These are phyloP conservation scores for Neomorphus geoffroyi DNA, from an alignment of 2,797 vertebrate genomes.

Conservation along the genomic window DNA sequence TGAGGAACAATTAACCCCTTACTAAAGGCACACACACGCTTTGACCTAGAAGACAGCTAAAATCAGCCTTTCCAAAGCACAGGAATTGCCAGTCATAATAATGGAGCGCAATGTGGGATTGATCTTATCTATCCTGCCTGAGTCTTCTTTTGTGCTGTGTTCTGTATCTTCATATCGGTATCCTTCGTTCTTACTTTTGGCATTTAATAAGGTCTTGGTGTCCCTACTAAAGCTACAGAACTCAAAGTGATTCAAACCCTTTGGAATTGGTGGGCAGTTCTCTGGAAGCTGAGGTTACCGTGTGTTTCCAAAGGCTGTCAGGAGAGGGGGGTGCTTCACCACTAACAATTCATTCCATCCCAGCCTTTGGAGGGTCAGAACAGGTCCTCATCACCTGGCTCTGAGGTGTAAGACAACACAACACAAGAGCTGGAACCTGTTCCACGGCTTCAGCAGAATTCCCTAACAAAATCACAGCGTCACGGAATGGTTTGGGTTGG, in stretches of 20 bases:
- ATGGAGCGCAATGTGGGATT: background rate
- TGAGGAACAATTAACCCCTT: background rate
- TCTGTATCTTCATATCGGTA: background rate
- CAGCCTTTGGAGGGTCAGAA: background rate
- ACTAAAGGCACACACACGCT: background rate
- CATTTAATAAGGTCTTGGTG: too few species aligned
- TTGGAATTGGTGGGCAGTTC: fast-evolving
- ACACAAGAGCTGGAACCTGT: background rate
- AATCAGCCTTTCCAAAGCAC: background rate
- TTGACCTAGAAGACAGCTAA: background rate
- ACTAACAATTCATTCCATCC: fast-evolving
- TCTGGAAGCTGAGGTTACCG: fast-evolving
- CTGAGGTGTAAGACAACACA: background rate
- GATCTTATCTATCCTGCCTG: background rate
- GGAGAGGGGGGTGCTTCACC: background rate
- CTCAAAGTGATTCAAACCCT: fast-evolving
- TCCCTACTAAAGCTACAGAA: too few species aligned
- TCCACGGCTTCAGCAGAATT: background rate
- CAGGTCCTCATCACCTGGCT: background rate
- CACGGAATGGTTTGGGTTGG: too few species aligned
- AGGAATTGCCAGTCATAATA: too few species aligned
- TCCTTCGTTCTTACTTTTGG: background rate
- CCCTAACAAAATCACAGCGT: background rate
- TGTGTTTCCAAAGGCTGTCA: background rate
- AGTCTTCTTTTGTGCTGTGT: background rate